Conservation (phyloP, 2,888 invertebrate species). For the Nasonovia ribisnigri region DNA sequence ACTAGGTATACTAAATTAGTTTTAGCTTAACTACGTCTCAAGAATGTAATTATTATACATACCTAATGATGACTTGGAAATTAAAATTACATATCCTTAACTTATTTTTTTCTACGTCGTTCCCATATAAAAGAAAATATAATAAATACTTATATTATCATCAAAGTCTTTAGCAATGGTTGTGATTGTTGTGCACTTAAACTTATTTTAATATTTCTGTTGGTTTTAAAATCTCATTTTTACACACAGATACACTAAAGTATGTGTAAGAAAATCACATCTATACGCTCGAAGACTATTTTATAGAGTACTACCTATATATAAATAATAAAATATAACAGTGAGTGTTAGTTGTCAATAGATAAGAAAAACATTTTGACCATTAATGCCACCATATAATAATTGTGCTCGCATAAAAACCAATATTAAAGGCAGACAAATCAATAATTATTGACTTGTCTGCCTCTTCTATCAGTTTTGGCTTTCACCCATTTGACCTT, state of each 20-base stretch:
- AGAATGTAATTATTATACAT: not conserved
- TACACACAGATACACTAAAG: not conserved
- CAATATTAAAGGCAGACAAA: too few species aligned
- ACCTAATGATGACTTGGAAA: not conserved
- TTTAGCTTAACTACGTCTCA: not conserved
- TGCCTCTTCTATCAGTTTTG: constrained; percentile 29
- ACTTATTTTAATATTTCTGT: not conserved
- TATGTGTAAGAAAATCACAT: not conserved
- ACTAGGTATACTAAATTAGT: not conserved
- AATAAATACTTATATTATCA: not conserved
- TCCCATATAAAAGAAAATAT: not conserved
- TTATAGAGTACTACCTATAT: not conserved
- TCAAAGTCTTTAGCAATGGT: not conserved
- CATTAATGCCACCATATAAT: constrained; percentile 12
- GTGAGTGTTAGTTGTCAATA: not conserved
- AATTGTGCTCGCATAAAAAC: constrained; percentile 28
- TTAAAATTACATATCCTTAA: not conserved
- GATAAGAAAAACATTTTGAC: constrained; percentile 1
- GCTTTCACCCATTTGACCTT: constrained; percentile 56
- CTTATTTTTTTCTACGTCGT: not conserved
- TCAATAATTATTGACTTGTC: constrained; percentile 46
- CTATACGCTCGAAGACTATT: not conserved
- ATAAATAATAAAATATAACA: constrained; percentile 10
- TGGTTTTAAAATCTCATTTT: not conserved
- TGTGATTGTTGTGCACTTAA: not conserved